Evolutionary conservation across 1,140 invertebrate species (phyloP).

Genomic region (Hypsibius dujardini): DNA sequence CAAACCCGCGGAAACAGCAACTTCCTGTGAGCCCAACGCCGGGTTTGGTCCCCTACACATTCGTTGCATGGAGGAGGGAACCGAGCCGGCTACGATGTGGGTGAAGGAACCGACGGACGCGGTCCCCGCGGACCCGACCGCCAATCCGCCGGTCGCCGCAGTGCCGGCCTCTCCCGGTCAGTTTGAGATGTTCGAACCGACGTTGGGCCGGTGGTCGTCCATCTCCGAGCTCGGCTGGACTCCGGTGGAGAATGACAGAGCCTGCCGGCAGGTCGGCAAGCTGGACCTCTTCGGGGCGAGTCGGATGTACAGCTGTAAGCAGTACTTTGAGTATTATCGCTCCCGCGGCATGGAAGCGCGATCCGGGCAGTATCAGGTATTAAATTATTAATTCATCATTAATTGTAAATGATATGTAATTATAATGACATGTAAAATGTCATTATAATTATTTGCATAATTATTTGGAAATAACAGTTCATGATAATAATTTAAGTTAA

Average conservation of each 20-base stretch:
- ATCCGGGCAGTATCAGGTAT: not conserved
- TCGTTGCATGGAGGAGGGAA: not conserved
- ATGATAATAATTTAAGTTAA: too few relatives aligned
- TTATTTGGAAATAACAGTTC: too few relatives aligned
- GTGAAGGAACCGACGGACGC: too few relatives aligned
- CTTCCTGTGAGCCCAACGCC: not conserved
- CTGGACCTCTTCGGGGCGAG: not conserved
- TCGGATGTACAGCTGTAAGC: constrained; percentile 1
- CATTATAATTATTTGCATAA: too few relatives aligned
- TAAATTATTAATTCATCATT: not conserved
- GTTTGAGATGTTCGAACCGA: constrained; percentile 9
- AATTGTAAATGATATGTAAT: too few relatives aligned
- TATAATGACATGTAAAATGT: too few relatives aligned
- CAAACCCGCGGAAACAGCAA: not conserved
- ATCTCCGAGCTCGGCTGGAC: constrained; percentile 4
- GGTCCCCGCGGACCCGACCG: not conserved
- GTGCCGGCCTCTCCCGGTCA: not conserved
- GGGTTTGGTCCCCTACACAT: not conserved
- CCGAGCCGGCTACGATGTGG: not conserved
- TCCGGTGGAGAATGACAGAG: not conserved
- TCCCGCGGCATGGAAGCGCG: not conserved
- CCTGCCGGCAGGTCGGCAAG: not conserved
- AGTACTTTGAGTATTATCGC: not conserved
- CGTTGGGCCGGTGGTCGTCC: not conserved
- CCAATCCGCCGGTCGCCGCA: not conserved